Percentiles rank a stretch among this genome's conserved stretches.
Evolutionary conservation across 2,797 vertebrate genomes (phyloP).

Genomic region (Myotis findleyi): DNA sequence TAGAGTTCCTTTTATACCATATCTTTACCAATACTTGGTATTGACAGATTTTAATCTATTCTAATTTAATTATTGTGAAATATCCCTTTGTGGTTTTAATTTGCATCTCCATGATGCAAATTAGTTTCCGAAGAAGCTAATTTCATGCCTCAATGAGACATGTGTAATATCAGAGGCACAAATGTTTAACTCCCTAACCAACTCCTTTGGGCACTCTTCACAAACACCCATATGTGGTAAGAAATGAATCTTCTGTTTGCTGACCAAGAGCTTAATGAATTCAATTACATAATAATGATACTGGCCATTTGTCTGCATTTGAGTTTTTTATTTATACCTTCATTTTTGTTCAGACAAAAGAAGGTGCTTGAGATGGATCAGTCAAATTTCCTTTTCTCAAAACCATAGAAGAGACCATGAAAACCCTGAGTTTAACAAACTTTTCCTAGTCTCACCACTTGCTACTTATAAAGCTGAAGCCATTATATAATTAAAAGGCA

Average conservation of each 20-base stretch:
- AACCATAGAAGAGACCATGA: neutral
- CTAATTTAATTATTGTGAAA: neutral
- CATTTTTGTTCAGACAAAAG: constrained; percentile 16
- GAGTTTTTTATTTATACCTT: constrained; percentile 17
- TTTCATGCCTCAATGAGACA: neutral
- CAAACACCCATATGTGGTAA: neutral
- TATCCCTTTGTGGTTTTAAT: constrained; percentile 35
- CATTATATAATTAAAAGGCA: constrained; percentile 23
- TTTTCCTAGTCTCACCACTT: neutral
- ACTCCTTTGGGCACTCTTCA: neutral
- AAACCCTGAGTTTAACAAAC: neutral
- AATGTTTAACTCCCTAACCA: constrained; percentile 7
- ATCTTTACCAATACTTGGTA: neutral
- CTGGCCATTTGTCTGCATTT: neutral
- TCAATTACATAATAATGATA: constrained; percentile 23
- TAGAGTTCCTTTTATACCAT: neutral
- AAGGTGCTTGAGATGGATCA: neutral
- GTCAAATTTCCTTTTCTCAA: neutral
- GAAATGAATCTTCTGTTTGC: constrained; percentile 40
- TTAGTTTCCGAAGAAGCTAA: constrained; percentile 45
- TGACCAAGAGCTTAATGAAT: constrained; percentile 4
- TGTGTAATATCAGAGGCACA: neutral
- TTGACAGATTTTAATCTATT: neutral
- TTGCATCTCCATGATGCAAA: neutral
- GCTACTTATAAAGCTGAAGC: constrained; percentile 3